phyloP scores from a whole-genome alignment of 2,113 vertebrate genomes.

The Petroica traversi region DNA sequence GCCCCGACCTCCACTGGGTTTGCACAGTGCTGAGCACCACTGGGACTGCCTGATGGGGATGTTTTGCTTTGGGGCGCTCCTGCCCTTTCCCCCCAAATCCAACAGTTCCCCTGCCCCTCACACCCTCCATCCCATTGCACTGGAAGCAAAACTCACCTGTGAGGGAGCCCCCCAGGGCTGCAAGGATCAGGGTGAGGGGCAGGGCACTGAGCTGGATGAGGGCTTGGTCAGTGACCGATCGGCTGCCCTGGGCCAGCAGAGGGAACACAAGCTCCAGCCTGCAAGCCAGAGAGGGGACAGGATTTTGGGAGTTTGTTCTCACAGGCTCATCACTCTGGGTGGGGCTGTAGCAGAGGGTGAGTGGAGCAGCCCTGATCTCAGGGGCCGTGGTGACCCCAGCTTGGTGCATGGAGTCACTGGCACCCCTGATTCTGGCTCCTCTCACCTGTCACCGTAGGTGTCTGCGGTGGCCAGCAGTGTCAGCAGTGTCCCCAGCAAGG shows the following conservation, averaged over 20 bases:
- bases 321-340: rapidly evolving
- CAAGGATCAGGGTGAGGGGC: conserved; percentile 79
- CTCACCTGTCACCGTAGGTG: conserved; percentile 82
- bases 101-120: background rate
- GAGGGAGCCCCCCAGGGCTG: conserved; percentile 79
- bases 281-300: background rate
- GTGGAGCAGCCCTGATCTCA: background rate
- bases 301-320: no score
- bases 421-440: rapidly evolving
- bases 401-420: rapidly evolving
- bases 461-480: conserved; percentile 73
- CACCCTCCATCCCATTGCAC: rapidly evolving
- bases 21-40: background rate
- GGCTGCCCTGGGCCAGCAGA: background rate
- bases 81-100: no score
- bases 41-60: background rate
- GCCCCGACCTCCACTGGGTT: no score
- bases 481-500: conserved; percentile 82
- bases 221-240: conserved; percentile 51
- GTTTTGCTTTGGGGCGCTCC: background rate
- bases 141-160: conserved; percentile 74
- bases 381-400: background rate
- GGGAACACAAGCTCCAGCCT: conserved; percentile 84
- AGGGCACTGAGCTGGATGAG: conserved; percentile 78
- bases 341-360: background rate